Conservation (phyloP, 2,888 invertebrate species). For the Brachyptera putata region DNA sequence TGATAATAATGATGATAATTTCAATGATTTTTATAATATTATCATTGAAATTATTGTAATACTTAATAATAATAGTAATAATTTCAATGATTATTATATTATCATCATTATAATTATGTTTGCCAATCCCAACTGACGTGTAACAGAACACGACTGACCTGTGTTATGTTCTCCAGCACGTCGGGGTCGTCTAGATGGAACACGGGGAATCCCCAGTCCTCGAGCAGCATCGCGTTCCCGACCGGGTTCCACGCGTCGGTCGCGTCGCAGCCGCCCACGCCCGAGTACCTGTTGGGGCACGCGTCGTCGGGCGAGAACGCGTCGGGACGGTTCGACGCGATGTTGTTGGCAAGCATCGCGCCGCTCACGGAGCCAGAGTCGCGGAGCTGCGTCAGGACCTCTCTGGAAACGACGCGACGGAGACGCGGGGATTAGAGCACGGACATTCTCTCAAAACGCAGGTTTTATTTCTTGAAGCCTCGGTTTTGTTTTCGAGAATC, state of each 20-base stretch:
- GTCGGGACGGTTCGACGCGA: slow-evolving; percentile 30
- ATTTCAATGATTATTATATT: too few species aligned
- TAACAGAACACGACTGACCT: too few species aligned
- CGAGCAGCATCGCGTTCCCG: slow-evolving; percentile 70
- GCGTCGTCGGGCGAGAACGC: slow-evolving; percentile 59
- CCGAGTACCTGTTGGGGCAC: slow-evolving; percentile 79
- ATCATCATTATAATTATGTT: too few species aligned
- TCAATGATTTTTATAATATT: too few species aligned
- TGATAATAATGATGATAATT: too few species aligned
- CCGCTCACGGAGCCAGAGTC: slow-evolving; percentile 46
- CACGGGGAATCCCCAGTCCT: slow-evolving; percentile 51
- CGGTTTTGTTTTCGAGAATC: too few species aligned
- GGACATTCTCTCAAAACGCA: too few species aligned
- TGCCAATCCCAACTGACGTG: too few species aligned
- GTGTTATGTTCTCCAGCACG: slow-evolving; percentile 9
- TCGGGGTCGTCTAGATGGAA: slow-evolving; percentile 38
- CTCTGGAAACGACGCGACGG: slow-evolving; percentile 35
- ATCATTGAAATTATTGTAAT: too few species aligned
- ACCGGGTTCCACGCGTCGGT: slow-evolving; percentile 69
- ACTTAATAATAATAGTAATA: too few species aligned
- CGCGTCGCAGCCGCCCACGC: slow-evolving; percentile 47
- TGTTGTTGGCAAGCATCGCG: slow-evolving; percentile 42
- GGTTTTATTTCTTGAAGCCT: too few species aligned
- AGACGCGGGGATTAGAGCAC: too few species aligned
- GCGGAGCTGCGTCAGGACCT: slow-evolving; percentile 40